Evolutionary conservation across 2,797 vertebrate genomes (phyloP).

Genomic region (Artibeus lituratus): DNA sequence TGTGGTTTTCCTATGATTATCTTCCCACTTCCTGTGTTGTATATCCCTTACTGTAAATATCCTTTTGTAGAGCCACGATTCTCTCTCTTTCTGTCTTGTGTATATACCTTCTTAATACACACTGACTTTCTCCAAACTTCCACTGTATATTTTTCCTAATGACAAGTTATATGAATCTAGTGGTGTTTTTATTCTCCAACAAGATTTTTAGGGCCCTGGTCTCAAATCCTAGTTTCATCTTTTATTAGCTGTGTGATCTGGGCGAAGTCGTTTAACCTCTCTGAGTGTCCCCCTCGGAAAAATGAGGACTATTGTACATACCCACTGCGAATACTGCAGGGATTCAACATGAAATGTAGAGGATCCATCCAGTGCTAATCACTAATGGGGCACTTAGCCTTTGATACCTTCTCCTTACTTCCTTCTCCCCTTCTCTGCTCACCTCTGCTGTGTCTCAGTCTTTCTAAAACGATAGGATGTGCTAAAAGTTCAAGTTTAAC

Average conservation of each 20-base stretch:
- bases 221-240: neutral
- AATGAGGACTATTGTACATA: neutral
- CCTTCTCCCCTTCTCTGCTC: neutral
- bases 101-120: neutral
- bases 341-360: neutral
- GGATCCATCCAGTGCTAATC: neutral
- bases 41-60: slow-evolving; percentile 54
- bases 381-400: neutral
- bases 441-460: neutral
- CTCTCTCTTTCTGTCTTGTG: neutral
- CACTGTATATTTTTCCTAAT: neutral
- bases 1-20: slow-evolving; percentile 65
- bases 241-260: neutral
- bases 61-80: slow-evolving; percentile 29
- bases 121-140: neutral
- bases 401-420: neutral
- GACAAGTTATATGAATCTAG: neutral
- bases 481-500: neutral
- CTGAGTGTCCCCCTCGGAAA: neutral
- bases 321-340: neutral
- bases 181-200: neutral
- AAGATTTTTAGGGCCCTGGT: neutral
- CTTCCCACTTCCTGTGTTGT: slow-evolving; percentile 61
- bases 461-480: neutral
- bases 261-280: neutral